These are phyloP conservation scores for Ariopsis seemanni DNA, from an alignment of 2,113 vertebrate genomes.

Conservation along the genomic window DNA sequence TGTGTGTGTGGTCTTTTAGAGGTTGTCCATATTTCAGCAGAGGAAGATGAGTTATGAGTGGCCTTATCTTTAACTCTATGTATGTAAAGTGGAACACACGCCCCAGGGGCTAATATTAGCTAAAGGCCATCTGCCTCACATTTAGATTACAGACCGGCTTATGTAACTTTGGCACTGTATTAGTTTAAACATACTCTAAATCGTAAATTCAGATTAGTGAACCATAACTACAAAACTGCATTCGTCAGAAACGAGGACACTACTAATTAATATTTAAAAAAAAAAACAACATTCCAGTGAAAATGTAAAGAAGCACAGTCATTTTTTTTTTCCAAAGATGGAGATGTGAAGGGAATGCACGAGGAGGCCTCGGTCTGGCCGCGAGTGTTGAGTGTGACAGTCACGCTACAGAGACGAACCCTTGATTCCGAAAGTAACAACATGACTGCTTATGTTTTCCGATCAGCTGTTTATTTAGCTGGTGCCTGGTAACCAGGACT, in stretches of 20 bases:
- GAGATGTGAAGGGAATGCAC: not conserved
- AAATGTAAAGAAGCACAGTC: not conserved
- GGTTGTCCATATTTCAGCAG: constrained; percentile 29
- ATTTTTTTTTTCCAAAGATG: constrained; percentile 24
- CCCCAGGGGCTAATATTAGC: constrained; percentile 34
- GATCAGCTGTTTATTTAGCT: constrained; percentile 50
- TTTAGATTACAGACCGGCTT: constrained; percentile 3
- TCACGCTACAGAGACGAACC: constrained; percentile 15
- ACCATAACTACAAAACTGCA: not conserved
- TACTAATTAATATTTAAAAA: not conserved
- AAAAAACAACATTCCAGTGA: not conserved
- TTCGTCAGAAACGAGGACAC: not conserved
- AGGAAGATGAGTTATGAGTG: constrained; percentile 35
- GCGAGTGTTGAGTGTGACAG: constrained; percentile 12
- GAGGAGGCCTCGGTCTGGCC: not conserved
- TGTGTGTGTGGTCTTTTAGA: not conserved
- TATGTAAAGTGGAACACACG: constrained; percentile 17
- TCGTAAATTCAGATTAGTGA: not conserved
- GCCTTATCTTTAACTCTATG: constrained; percentile 35
- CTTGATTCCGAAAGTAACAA: constrained; percentile 7
- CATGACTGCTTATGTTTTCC: not conserved
- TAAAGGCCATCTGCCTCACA: not conserved
- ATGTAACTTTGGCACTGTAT: not conserved
- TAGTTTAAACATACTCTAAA: not conserved
- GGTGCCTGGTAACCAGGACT: constrained; percentile 26